phyloP scores from a whole-genome alignment of 92 coral and sea anemone genomes.

The Virgularia gustaviana region DNA sequence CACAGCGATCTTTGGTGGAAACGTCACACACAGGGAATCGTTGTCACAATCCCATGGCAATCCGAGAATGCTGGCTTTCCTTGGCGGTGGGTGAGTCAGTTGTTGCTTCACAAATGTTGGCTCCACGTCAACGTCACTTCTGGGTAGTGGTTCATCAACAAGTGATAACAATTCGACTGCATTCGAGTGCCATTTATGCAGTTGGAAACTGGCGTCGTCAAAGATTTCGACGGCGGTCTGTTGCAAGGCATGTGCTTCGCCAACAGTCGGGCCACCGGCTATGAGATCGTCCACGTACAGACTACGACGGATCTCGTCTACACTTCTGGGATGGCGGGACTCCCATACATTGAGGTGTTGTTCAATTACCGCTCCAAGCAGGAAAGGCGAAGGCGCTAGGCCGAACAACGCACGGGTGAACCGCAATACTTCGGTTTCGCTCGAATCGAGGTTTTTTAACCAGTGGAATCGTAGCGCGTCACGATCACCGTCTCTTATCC shows the following conservation, averaged over 20 bases:
- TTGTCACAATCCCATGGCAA: neutral
- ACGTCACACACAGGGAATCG: neutral
- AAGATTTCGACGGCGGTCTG: neutral
- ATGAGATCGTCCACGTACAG: conserved; percentile 12
- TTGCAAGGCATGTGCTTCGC: neutral
- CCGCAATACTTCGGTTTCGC: neutral
- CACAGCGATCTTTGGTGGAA: neutral
- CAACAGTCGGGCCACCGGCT: neutral
- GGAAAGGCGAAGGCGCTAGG: conserved; percentile 7
- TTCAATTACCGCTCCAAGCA: neutral
- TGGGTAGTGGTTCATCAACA: neutral
- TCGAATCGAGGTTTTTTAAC: neutral
- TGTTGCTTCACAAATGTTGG: neutral
- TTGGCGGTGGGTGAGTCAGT: neutral
- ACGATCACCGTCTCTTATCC: neutral
- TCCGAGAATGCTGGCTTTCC: neutral
- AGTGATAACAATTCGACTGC: neutral
- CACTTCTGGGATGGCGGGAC: neutral
- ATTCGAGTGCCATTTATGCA: conserved; percentile 12
- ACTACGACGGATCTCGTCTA: neutral
- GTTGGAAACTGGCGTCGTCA: neutral
- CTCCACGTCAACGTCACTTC: neutral
- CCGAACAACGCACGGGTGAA: neutral
- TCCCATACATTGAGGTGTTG: conserved; percentile 5
- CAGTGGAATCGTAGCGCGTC: conserved; percentile 15